A percentile compares a stretch with the other conserved stretches of the same genome.
These are phyloP conservation scores for Neria commutata DNA, from an alignment of 2,888 invertebrate species.

Conservation along the genomic window DNA sequence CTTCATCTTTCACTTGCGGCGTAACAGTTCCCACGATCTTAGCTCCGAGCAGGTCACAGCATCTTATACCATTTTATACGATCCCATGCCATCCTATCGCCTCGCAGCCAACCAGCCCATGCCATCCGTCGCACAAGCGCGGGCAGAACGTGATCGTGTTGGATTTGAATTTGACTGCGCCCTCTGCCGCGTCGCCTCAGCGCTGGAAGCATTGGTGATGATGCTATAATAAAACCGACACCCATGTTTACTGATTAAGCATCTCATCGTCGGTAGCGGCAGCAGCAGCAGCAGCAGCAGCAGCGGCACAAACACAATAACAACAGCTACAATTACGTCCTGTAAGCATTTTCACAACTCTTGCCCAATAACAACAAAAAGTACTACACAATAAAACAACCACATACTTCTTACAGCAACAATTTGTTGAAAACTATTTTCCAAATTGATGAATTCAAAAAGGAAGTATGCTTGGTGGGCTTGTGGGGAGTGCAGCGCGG, in stretches of 20 bases:
- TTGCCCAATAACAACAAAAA: neutral
- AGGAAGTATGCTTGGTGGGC: too few species aligned
- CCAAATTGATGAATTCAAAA: neutral
- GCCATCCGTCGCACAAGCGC: slow-evolving; percentile 17
- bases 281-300: slow-evolving; percentile 10
- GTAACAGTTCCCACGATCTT: slow-evolving; percentile 39
- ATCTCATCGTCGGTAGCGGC: too few species aligned
- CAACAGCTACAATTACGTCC: slow-evolving; percentile 18
- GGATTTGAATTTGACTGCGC: slow-evolving; percentile 23
- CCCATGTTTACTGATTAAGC: neutral
- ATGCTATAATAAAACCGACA: slow-evolving; percentile 7
- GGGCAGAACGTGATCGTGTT: slow-evolving; percentile 33
- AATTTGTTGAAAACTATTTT: neutral
- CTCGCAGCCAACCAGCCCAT: slow-evolving; percentile 14
- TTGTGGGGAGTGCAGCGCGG: too few species aligned
- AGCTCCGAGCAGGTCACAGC: slow-evolving; percentile 14
- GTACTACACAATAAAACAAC: slow-evolving; percentile 6
- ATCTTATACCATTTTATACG: slow-evolving; percentile 4
- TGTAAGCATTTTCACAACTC: slow-evolving; percentile 21
- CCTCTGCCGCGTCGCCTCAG: too few species aligned
- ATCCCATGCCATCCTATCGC: slow-evolving; percentile 11
- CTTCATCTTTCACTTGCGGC: slow-evolving; percentile 12
- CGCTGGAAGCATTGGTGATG: too few species aligned
- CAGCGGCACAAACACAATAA: neutral
- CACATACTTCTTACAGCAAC: slow-evolving; percentile 1